Conservation (phyloP, 2,113 vertebrate species). For the Odobenus rosmarus region DNA sequence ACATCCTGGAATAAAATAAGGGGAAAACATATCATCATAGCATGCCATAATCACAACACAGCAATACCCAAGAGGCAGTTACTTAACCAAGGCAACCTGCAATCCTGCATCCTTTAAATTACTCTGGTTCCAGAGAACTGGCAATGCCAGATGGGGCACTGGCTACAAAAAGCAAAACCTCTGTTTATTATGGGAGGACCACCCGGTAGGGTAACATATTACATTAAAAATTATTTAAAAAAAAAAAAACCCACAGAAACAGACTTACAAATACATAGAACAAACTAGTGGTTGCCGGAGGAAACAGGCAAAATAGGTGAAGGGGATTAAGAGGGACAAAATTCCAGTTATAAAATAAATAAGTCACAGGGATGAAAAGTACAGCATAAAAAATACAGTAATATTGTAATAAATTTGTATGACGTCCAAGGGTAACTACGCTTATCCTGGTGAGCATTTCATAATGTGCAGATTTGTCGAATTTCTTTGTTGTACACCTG, state of each 20-base stretch:
- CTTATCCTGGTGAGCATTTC: not conserved
- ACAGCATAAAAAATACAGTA: not conserved
- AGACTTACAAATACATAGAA: not conserved
- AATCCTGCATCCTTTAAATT: not conserved
- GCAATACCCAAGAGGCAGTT: not conserved
- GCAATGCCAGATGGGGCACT: not conserved
- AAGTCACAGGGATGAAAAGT: not conserved
- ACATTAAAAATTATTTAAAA: not conserved
- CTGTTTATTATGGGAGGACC: not conserved
- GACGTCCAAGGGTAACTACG: not conserved
- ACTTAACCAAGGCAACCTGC: not conserved
- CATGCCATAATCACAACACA: slow-evolving; percentile 20
- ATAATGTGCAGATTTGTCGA: not conserved
- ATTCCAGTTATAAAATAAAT: not conserved
- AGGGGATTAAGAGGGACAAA: not conserved
- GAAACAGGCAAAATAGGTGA: not conserved
- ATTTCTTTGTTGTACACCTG: not conserved
- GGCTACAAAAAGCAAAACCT: slow-evolving; percentile 38
- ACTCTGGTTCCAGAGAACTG: not conserved
- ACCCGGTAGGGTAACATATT: not conserved
- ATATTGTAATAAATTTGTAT: not conserved
- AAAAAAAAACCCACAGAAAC: not conserved
- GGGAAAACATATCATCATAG: slow-evolving; percentile 48
- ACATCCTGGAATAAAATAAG: slow-evolving; percentile 83
- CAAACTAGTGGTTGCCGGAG: not conserved